Evolutionary conservation across 2,888 invertebrate genomes (phyloP).

Genomic region (Apamea anceps): DNA sequence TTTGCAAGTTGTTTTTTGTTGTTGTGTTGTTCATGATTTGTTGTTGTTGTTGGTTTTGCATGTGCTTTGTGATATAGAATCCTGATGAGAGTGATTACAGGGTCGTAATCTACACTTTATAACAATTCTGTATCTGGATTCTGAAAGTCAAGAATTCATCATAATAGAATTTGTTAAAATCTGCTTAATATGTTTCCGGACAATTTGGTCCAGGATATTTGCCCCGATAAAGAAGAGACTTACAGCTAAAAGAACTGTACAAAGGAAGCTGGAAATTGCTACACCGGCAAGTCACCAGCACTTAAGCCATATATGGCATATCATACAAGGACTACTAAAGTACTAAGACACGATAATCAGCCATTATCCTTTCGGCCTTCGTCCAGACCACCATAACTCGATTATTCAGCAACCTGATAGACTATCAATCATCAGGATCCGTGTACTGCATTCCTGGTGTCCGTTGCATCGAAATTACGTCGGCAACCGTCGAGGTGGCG

Average conservation of each 20-base stretch:
- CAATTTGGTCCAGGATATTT: not conserved
- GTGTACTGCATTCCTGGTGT: constrained; percentile 61
- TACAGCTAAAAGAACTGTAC: not conserved
- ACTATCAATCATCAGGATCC: constrained; percentile 59
- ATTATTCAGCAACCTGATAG: constrained; percentile 55
- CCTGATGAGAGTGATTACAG: not conserved
- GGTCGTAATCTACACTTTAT: not conserved
- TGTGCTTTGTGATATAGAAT: not conserved
- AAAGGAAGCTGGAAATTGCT: not conserved
- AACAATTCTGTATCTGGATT: not conserved
- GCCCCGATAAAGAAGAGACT: not conserved
- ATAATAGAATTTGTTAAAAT: not conserved
- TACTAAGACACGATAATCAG: constrained; percentile 32
- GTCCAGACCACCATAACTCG: constrained; percentile 44
- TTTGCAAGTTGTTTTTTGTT: not conserved
- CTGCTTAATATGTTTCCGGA: not conserved
- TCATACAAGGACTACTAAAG: constrained; percentile 39
- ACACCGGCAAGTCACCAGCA: not conserved
- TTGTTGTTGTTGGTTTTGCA: not conserved
- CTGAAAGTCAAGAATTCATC: not conserved
- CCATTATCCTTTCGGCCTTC: constrained; percentile 48
- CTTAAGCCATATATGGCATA: not conserved
- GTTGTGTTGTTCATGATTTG: not conserved
- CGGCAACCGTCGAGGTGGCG: constrained; percentile 56
- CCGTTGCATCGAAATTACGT: constrained; percentile 58